A percentile compares a stretch with the other conserved stretches of the same genome.
Evolutionary conservation across 2,797 vertebrate species (phyloP).

Genomic region (Acrossocheilus fasciatus): DNA sequence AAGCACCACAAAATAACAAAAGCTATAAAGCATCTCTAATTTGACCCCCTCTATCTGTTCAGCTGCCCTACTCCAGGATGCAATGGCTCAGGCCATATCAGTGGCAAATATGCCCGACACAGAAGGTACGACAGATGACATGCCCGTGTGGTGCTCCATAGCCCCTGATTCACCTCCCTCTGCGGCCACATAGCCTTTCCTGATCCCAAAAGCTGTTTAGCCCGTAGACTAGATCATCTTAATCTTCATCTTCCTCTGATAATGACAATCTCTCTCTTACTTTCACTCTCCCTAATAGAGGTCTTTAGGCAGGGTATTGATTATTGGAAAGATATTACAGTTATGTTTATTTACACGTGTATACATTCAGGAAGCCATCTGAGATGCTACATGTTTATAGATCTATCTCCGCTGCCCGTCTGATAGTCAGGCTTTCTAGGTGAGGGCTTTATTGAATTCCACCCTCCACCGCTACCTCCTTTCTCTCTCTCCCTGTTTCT

Average conservation of each 20-base stretch:
- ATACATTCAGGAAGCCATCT: conserved; percentile 72
- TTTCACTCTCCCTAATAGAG: conserved; percentile 28
- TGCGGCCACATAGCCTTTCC: conserved; percentile 22
- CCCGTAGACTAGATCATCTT: conserved; percentile 18
- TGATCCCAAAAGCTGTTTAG: conserved; percentile 25
- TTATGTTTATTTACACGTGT: conserved; percentile 77
- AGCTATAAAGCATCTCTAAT: conserved; percentile 65
- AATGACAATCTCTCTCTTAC: conserved; percentile 23
- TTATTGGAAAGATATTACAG: conserved; percentile 77
- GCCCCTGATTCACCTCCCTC: conserved; percentile 35
- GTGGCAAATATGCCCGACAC: conserved; percentile 96
- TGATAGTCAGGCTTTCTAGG: conserved; percentile 65
- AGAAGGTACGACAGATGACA: conserved; percentile 88
- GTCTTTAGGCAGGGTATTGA: conserved; percentile 65
- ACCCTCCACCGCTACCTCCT: conserved; percentile 66
- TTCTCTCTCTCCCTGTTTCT: conserved; percentile 51
- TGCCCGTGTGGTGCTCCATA: conserved; percentile 40
- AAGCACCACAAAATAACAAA: conserved; percentile 63
- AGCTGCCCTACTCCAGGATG: conserved; percentile 98
- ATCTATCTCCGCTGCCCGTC: conserved; percentile 64
- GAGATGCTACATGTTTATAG: conserved; percentile 76
- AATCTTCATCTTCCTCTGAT: conserved; percentile 36
- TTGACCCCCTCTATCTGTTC: conserved; percentile 76
- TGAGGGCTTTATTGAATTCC: conserved; percentile 81
- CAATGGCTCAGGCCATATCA: conserved; percentile 93